These are phyloP conservation scores for Schizopygopsis pylzovi DNA, from an alignment of 2,797 vertebrate genomes.

Conservation along the genomic window DNA sequence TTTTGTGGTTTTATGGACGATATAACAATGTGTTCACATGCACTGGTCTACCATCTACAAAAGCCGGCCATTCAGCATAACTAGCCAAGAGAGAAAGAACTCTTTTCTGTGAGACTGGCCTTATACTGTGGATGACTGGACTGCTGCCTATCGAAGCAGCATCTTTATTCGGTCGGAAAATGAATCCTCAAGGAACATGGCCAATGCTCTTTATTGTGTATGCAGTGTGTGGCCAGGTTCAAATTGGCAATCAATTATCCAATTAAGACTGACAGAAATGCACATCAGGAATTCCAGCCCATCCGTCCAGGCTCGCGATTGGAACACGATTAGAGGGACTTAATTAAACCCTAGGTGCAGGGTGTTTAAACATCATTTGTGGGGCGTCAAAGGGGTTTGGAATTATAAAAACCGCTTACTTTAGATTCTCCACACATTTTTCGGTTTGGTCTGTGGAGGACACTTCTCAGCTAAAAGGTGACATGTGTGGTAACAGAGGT, in stretches of 20 bases:
- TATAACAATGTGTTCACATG: neutral
- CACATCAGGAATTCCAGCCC: slow-evolving; percentile 85
- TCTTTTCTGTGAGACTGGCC: slow-evolving; percentile 70
- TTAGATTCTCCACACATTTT: slow-evolving; percentile 65
- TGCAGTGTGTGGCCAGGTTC: slow-evolving; percentile 85
- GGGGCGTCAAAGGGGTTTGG: slow-evolving; percentile 73
- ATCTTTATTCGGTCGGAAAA: slow-evolving; percentile 83
- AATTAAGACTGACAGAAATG: slow-evolving; percentile 88
- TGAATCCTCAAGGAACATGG: slow-evolving; percentile 82
- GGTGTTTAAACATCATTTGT: slow-evolving; percentile 85
- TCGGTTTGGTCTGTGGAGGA: slow-evolving; percentile 27
- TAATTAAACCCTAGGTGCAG: slow-evolving; percentile 85
- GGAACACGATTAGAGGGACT: slow-evolving; percentile 85
- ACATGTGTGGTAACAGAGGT: slow-evolving; percentile 48
- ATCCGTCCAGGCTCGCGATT: slow-evolving; percentile 83
- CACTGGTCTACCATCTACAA: neutral
- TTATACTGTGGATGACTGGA: slow-evolving; percentile 70
- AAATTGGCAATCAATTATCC: slow-evolving; percentile 90
- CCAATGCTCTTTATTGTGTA: slow-evolving; percentile 83
- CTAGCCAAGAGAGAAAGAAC: slow-evolving; percentile 57
- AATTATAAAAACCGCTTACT: slow-evolving; percentile 76
- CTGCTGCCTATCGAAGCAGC: slow-evolving; percentile 79
- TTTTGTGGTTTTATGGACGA: neutral
- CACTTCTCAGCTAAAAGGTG: slow-evolving; percentile 40
- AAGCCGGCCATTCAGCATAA: slow-evolving; percentile 62